Evolutionary conservation across 2,888 invertebrate genomes (phyloP), one percentile per base, ranked within the genome.

Genomic region (Hypomecis atomaria): DNA sequence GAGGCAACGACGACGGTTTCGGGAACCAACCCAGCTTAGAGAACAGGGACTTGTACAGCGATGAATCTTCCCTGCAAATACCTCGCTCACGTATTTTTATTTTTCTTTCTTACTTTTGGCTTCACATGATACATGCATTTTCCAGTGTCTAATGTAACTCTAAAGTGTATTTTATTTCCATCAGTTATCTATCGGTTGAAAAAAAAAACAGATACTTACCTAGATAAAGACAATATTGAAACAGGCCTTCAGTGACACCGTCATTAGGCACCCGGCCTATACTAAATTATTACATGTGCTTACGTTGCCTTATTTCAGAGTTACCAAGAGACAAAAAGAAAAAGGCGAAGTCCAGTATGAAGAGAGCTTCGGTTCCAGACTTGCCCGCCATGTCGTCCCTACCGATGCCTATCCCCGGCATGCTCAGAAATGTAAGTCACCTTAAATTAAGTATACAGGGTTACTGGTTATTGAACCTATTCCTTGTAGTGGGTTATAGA

Each of bases 1-100:
- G 82, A 38, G 70, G 81, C 36, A 70, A 67, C 0, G 86, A 86
- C 11, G 83, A 84, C 23, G 78, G 76, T 0, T 78, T 75, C 0
- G 78, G 75, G 6, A 79, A 79, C 43, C 75, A 73, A 9, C 75
- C 79, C 0, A 75, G 78, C 0, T 75, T 55, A 1, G 69, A 69
- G 0, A 43, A 56, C 13, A 37, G 53, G 7, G 58, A 48, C 9
- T 6, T 34, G 3, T 10, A 34, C 10, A 65, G 56, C 4, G 60
- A 54, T 6, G 47, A 40, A 4, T 13, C 33, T 5, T 13, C 40
- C 6, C 40, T 13, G 10, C 13, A 45, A 5, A 47, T 49, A 43
- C 49, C 44, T 36, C 6, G 47, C 50, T 36, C 11, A 44, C 7
- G n/a, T n/a, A 23, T 23, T 1, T 1, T 1, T 23, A 23, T 23